Conservation (phyloP, 2,888 invertebrate species). For the Augiades crinisus region DNA sequence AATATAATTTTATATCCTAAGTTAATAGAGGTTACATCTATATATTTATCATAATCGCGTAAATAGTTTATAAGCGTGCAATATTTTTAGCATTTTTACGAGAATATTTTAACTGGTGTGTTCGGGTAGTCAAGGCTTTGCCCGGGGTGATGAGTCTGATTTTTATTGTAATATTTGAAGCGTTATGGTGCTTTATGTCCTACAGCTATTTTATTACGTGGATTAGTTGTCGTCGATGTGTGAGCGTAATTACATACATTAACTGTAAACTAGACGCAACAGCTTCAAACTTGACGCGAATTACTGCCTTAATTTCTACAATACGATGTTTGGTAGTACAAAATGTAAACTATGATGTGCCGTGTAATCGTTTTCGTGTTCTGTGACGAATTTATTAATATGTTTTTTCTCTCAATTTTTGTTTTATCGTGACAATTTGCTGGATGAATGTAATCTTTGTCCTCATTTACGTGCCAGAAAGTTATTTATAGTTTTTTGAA, state of each 20-base stretch:
- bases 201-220: constrained; percentile 49
- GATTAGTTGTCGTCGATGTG: constrained; percentile 41
- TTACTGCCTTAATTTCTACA: constrained; percentile 47
- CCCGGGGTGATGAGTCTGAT: constrained; percentile 28
- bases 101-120: constrained; percentile 14
- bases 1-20: neutral
- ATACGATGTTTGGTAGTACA: constrained; percentile 66
- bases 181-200: constrained; percentile 63
- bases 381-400: constrained; percentile 68
- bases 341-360: constrained; percentile 45
- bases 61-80: constrained; percentile 15
- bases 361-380: constrained; percentile 51
- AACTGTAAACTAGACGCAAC: constrained; percentile 32
- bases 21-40: no score
- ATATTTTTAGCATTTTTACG: constrained; percentile 25
- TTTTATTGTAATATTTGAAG: constrained; percentile 43
- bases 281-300: constrained; percentile 21
- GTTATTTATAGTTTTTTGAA: constrained; percentile 63
- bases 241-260: constrained; percentile 19
- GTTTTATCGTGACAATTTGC: constrained; percentile 54
- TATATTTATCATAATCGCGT: neutral
- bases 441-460: constrained; percentile 52
- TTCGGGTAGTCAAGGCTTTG: constrained; percentile 13
- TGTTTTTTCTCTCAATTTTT: constrained; percentile 38
- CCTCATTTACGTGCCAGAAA: constrained; percentile 76